phyloP scores from a whole-genome alignment of 2,888 invertebrate genomes.

The Seladonia tumulorum region DNA sequence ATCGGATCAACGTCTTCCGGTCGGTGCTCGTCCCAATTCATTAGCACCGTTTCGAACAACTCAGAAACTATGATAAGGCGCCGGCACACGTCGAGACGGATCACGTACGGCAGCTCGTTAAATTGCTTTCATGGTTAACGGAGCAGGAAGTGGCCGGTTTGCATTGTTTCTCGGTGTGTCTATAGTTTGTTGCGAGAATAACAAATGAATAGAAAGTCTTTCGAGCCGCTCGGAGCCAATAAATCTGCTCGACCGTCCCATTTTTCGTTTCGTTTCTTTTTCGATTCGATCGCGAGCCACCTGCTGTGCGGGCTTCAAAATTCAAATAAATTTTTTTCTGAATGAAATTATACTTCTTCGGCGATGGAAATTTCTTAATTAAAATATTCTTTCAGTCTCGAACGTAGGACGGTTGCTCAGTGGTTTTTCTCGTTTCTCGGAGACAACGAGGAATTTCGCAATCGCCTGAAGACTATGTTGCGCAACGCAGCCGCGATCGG shows the following conservation, averaged over 20 bases:
- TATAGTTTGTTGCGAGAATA: constrained; percentile 51
- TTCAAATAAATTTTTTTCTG: neutral
- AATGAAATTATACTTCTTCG: too few relatives aligned
- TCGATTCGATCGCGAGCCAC: neutral
- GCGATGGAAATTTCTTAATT: neutral
- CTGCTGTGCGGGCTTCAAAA: neutral
- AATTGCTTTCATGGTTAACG: constrained; percentile 68
- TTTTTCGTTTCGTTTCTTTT: neutral
- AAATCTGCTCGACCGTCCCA: constrained; percentile 38
- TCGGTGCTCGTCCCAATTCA: constrained; percentile 10
- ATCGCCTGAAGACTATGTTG: constrained; percentile 36
- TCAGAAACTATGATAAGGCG: constrained; percentile 42
- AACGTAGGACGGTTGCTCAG: constrained; percentile 23
- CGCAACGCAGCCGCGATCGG: constrained; percentile 27
- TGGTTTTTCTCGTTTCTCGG: constrained; percentile 39
- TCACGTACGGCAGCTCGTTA: constrained; percentile 49
- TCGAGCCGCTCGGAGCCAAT: neutral
- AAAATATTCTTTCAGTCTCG: constrained; percentile 53
- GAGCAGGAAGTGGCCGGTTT: constrained; percentile 67
- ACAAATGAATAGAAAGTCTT: constrained; percentile 67
- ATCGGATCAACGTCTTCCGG: neutral
- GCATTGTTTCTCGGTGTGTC: constrained; percentile 60
- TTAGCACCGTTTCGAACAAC: constrained; percentile 33
- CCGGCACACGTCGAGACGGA: constrained; percentile 25
- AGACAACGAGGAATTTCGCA: constrained; percentile 52